Conservation (phyloP, 2,888 invertebrate genomes). For the Dasypogon diadema region DNA sequence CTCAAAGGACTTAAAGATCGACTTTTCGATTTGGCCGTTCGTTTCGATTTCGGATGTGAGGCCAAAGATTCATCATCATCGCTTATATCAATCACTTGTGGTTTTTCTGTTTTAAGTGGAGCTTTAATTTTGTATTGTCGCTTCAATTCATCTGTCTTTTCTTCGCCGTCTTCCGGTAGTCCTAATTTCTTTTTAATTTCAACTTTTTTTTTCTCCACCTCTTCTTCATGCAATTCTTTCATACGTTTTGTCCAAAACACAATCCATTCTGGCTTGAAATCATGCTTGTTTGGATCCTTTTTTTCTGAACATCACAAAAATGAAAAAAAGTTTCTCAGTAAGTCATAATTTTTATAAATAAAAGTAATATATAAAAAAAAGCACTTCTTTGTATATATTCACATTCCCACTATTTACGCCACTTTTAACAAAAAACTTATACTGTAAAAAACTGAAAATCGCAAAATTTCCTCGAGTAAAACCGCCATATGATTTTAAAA, state of each 20-base stretch:
- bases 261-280: conserved; percentile 92
- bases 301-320: conserved; percentile 59
- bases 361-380: conserved; percentile 1
- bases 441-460: neutral
- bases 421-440: conserved; percentile 34
- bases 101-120: conserved; percentile 24
- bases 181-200: conserved; percentile 77
- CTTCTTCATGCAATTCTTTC: conserved; percentile 80
- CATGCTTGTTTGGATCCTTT: conserved; percentile 80
- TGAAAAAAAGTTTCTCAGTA: conserved; percentile 22
- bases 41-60: neutral
- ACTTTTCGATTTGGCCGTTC: conserved; percentile 48
- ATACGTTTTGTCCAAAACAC: conserved; percentile 85
- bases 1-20: conserved; percentile 57
- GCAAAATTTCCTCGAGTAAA: neutral
- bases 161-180: conserved; percentile 69
- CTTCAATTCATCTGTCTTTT: conserved; percentile 64
- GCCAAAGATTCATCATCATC: conserved; percentile 61
- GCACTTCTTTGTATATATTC: conserved; percentile 2
- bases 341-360: neutral
- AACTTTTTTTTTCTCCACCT: conserved; percentile 75
- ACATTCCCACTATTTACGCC: conserved; percentile 12
- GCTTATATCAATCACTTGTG: conserved; percentile 64
- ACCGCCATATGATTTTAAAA: neutral
- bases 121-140: conserved; percentile 65